A percentile compares a stretch with the other conserved stretches of the same genome.
phyloP scores from a whole-genome alignment of 2,113 vertebrate species.

The Propithecus coquereli region DNA sequence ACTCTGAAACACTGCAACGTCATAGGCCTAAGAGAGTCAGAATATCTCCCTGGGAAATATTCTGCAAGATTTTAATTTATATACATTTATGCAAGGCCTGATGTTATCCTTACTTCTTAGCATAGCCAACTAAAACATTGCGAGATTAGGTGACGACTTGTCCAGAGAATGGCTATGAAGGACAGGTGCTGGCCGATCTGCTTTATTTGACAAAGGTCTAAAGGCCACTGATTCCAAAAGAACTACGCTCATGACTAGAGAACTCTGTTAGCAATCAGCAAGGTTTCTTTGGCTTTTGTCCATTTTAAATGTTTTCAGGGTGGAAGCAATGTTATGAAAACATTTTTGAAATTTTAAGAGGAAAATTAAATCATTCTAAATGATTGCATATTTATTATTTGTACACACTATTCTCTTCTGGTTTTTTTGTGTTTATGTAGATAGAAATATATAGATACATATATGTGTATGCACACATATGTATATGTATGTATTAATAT shows the following conservation, averaged over 20 bases:
- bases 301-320: constrained; percentile 49
- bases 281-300: constrained; percentile 32
- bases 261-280: not conserved
- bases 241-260: not conserved
- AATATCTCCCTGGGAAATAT: not conserved
- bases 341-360: constrained; percentile 27
- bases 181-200: not conserved
- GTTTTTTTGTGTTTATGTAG: not conserved
- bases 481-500: not conserved
- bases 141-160: not conserved
- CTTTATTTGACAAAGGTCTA: not conserved
- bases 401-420: not conserved
- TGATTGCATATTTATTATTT: not conserved
- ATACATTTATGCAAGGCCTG: not conserved
- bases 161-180: not conserved
- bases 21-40: not conserved
- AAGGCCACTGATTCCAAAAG: not conserved
- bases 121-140: constrained; percentile 22
- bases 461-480: not conserved
- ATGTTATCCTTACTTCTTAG: not conserved
- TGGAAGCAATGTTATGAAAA: constrained; percentile 25
- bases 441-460: not conserved
- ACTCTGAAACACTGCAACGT: not conserved
- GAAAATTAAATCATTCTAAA: constrained; percentile 5
- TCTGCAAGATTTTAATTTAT: not conserved